These are phyloP conservation scores for Neogobius melanostomus DNA, from an alignment of 2,113 vertebrate species.

Conservation along the genomic window DNA sequence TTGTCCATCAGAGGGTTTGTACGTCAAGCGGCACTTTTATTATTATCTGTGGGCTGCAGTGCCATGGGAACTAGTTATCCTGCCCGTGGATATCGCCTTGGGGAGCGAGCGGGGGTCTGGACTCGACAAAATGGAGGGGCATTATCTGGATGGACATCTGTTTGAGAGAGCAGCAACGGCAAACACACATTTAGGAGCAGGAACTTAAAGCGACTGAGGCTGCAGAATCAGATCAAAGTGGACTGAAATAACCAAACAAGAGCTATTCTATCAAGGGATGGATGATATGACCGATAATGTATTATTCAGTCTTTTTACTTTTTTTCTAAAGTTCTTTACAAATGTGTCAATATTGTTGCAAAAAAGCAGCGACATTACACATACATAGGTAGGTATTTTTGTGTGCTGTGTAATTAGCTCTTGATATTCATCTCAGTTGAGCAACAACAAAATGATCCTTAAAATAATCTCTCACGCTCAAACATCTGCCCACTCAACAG, in stretches of 20 bases:
- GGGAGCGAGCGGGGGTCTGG: conserved; percentile 36
- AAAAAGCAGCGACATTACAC: too few relatives aligned
- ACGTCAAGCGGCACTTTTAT: conserved; percentile 62
- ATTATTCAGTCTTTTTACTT: too few relatives aligned
- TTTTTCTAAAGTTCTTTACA: too few relatives aligned
- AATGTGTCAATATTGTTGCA: too few relatives aligned
- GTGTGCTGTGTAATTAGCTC: background rate
- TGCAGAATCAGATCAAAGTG: conserved; percentile 16
- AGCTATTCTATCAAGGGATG: background rate
- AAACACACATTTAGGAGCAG: background rate
- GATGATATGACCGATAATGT: background rate
- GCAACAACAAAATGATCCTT: background rate
- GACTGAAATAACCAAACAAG: conserved; percentile 9
- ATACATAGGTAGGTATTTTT: too few relatives aligned
- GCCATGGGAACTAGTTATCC: conserved; percentile 55
- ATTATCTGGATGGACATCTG: conserved; percentile 58
- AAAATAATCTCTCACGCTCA: background rate
- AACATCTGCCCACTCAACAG: conserved; percentile 14
- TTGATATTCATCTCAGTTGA: background rate
- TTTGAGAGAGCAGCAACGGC: conserved; percentile 18
- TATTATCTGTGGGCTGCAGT: conserved; percentile 43
- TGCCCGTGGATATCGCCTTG: conserved; percentile 46
- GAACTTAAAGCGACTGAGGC: conserved; percentile 9
- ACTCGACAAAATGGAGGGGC: conserved; percentile 31
- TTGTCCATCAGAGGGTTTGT: conserved; percentile 43